Evolutionary conservation across 2,797 vertebrate species (phyloP).

Genomic region (Bothrops alternatus): DNA sequence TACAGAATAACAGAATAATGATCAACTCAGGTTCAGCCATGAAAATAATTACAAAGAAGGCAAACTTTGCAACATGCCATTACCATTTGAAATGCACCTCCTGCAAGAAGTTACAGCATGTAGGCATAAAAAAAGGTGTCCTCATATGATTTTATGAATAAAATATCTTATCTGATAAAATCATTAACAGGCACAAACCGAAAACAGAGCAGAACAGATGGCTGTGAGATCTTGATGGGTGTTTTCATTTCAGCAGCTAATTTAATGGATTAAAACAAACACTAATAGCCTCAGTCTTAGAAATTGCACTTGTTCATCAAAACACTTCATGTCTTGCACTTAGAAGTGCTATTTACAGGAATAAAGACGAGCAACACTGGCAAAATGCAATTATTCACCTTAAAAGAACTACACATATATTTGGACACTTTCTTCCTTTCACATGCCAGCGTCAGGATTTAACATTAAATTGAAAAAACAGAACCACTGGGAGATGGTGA

Average conservation of each 20-base stretch:
- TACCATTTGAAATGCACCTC: neutral
- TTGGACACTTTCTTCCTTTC: slow-evolving; percentile 21
- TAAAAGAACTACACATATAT: neutral
- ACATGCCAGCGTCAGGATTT: slow-evolving; percentile 31
- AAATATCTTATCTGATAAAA: slow-evolving; percentile 71
- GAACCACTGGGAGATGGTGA: neutral
- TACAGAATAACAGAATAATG: too few species aligned
- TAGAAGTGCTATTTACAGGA: slow-evolving; percentile 23
- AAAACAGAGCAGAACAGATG: slow-evolving; percentile 71
- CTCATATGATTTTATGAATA: slow-evolving; percentile 68
- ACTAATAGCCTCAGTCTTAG: slow-evolving; percentile 16
- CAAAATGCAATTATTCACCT: neutral
- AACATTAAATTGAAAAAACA: slow-evolving; percentile 36
- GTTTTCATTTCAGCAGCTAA: slow-evolving; percentile 72
- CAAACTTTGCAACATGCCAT: neutral
- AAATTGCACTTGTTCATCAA: slow-evolving; percentile 28
- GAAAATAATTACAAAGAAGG: neutral
- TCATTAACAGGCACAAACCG: slow-evolving; percentile 69
- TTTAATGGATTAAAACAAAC: slow-evolving; percentile 62
- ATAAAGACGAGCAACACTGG: neutral
- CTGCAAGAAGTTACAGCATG: slow-evolving; percentile 44
- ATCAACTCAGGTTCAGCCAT: neutral
- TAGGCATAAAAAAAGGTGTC: slow-evolving; percentile 47
- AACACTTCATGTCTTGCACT: neutral
- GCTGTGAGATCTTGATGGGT: slow-evolving; percentile 65